Percentiles rank a stretch among this genome's conserved stretches.
Conservation (phyloP, 2,797 vertebrate genomes). For the Muraenolepis orangiensis region DNA sequence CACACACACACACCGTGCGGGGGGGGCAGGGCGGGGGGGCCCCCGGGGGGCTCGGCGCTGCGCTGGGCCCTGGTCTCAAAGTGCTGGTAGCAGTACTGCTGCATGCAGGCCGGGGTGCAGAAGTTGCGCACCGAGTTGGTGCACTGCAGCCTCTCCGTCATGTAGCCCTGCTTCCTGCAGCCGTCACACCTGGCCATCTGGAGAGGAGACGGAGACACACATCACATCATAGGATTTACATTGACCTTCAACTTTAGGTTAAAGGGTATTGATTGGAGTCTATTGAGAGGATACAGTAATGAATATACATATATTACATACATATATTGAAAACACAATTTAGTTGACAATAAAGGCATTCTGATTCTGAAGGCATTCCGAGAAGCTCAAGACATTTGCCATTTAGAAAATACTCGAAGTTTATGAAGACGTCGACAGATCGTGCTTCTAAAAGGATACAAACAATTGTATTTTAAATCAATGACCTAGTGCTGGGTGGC, state of each 20-base stretch:
- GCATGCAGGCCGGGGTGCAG: slow-evolving; percentile 88
- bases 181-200: slow-evolving; percentile 95
- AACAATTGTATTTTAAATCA: not conserved
- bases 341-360: no score
- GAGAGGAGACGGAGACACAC: not conserved
- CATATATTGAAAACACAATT: no score
- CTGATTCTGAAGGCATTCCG: no score
- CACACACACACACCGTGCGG: slow-evolving; percentile 61
- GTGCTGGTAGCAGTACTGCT: slow-evolving; percentile 86
- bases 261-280: not conserved
- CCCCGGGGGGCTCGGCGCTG: slow-evolving; percentile 62
- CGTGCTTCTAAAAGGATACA: not conserved
- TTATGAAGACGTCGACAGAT: not conserved
- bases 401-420: not conserved
- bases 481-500: no score
- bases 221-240: not conserved
- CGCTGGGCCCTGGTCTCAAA: slow-evolving; percentile 56
- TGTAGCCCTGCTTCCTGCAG: slow-evolving; percentile 91
- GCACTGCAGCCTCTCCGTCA: slow-evolving; percentile 90
- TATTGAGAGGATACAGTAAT: not conserved
- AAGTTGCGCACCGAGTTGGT: slow-evolving; percentile 91
- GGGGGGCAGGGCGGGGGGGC: slow-evolving; percentile 34
- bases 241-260: not conserved
- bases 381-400: not conserved
- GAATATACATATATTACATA: no score